Evolutionary conservation across 2,113 vertebrate genomes (phyloP).

Genomic region (Antigone vipio): DNA sequence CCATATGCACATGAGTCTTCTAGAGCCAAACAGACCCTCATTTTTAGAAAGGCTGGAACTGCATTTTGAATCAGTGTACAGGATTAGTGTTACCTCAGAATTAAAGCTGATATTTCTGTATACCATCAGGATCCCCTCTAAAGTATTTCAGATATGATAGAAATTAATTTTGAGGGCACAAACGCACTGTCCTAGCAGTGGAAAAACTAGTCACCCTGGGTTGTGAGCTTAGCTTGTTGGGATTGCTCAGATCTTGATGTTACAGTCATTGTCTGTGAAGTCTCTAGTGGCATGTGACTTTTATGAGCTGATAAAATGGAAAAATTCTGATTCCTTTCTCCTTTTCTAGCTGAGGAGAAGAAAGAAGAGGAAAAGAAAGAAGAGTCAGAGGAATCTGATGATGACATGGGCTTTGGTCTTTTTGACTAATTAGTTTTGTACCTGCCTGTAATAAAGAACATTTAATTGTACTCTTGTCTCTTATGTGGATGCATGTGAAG

Average conservation of each 20-base stretch:
- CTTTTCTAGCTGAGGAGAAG: slow-evolving; percentile 88
- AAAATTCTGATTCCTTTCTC: not conserved
- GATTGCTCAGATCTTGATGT: too few species aligned
- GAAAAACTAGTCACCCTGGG: rapidly evolving
- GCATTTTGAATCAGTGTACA: rapidly evolving
- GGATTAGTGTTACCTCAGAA: rapidly evolving
- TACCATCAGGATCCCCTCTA: rapidly evolving
- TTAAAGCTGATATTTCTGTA: rapidly evolving
- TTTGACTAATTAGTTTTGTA: slow-evolving; percentile 87
- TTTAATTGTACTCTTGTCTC: rapidly evolving
- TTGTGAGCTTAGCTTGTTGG: too few species aligned
- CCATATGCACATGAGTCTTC: rapidly evolving
- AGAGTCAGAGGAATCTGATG: slow-evolving; percentile 94
- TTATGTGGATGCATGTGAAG: not conserved
- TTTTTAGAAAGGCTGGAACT: not conserved
- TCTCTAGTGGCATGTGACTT: rapidly evolving
- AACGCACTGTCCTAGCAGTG: rapidly evolving
- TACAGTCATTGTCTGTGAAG: rapidly evolving
- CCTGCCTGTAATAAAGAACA: slow-evolving; percentile 70
- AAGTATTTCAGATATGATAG: too few species aligned
- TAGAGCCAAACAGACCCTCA: rapidly evolving
- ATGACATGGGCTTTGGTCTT: slow-evolving; percentile 99
- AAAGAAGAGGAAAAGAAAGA: slow-evolving; percentile 99
- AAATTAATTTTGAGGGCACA: not conserved
- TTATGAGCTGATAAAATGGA: rapidly evolving